Conservation (phyloP, 2,113 vertebrate species). For the Dunckerocampus dactyliophorus region DNA sequence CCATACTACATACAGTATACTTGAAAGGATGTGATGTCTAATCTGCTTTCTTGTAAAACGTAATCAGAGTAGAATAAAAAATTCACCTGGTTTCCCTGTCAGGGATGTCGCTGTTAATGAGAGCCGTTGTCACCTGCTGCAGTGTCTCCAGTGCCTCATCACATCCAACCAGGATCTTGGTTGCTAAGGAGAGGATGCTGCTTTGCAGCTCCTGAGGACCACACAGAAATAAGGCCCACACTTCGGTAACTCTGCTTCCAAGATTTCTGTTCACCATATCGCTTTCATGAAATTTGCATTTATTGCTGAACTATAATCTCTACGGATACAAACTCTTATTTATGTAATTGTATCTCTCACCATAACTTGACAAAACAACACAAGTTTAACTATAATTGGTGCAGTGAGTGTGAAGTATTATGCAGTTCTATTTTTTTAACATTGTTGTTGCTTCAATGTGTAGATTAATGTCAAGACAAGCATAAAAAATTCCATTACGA, state of each 20-base stretch:
- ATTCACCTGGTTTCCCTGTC: constrained; percentile 88
- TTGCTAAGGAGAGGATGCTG: constrained; percentile 91
- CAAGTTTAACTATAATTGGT: not conserved
- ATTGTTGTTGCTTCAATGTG: not conserved
- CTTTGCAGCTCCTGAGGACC: constrained; percentile 85
- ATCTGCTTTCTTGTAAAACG: not conserved
- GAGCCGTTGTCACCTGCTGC: constrained; percentile 91
- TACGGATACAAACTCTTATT: constrained; percentile 4
- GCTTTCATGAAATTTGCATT: constrained; percentile 2
- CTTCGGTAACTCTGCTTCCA: constrained; percentile 62
- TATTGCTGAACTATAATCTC: not conserved
- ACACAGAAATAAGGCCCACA: constrained; percentile 53
- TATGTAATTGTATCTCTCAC: not conserved
- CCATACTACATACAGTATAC: no score
- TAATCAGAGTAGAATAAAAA: not conserved
- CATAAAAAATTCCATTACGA: constrained; percentile 23
- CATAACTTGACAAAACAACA: constrained; percentile 1
- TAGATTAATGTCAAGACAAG: constrained; percentile 11
- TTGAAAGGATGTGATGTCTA: no score
- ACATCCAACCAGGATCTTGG: constrained; percentile 92
- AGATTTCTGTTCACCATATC: constrained; percentile 1
- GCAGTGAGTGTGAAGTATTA: constrained; percentile 5
- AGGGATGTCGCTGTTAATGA: constrained; percentile 88
- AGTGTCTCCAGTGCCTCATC: constrained; percentile 97
- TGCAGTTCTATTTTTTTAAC: not conserved